Evolutionary conservation across 1,140 invertebrate species (phyloP), one percentile per base, ranked within the genome.

Genomic region (Pseudobourletiella spinata): DNA sequence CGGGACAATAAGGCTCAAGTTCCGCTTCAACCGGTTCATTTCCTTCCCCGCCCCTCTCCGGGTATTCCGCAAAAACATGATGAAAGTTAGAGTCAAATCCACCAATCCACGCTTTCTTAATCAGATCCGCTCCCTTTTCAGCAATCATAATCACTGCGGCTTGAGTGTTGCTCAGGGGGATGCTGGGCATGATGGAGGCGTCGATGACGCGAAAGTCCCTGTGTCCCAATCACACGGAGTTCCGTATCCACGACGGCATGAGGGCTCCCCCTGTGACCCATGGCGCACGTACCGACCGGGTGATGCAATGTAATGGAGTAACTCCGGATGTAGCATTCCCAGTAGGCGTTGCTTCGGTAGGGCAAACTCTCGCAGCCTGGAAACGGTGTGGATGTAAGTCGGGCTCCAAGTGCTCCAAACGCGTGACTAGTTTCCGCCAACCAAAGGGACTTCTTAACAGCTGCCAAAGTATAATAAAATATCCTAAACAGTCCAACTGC

Each of bases 241-340:
- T 77, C 46, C 3, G 74, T 65, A 71, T 82, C 77, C 0, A 83
- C 76, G 3, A 83, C 81, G 15, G 79, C 72, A 1, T 67, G 66
- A 3, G 39, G 32, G 2, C 42, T 48, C 6, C 30, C 61, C 26
- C 43, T 30, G 25, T 22, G 35, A 0, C 91, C 92, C 92, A 96
- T 96, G 74, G 92, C 94, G 56, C 86, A 88, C 0, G 91, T 94
- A 0, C 91, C 90, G 0, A 88, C 84, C 0, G 89, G 88, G 79
- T 92, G 89, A 71, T 91, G 91, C 44, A 91, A 88, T 1, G 88
- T 89, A 79, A 89, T 83, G 0, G 87, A 88, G 67, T 90, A 90
- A 64, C 91, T 86, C 24, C 84, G 73, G 1, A 87, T 81, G 3
- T 79, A 80, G 67, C 88, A 91, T 60, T 87, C 82, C 86, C 88